Base-by-base conservation (phyloP, 2,888 invertebrate species). In the Lordiphosa andalusiaca region DNA sequence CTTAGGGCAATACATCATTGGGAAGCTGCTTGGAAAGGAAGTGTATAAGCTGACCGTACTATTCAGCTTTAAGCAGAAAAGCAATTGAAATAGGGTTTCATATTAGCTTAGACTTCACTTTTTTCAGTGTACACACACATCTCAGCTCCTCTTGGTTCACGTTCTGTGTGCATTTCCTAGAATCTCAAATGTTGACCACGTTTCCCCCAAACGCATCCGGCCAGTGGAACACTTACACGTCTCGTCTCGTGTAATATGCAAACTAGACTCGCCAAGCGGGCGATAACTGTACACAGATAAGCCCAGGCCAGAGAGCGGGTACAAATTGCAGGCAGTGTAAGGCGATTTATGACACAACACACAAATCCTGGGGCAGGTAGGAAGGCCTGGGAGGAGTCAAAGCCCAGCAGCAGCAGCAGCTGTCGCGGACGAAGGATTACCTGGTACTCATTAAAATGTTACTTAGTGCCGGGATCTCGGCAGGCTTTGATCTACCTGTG, bases 221-320 rank as follows among this genome's bases (percentile, higher is more conserved):
- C 77, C 73, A 50, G 30, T 59, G 46, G 19, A 50, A 47, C 66
- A 84, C 46, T 57, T 74, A 81, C 84, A 84, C 83, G 84, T 77
- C 74, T 67, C 35, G 48, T 63, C 56, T 66, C 78, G 72, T 81
- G 81, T 81, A 85, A 84, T 81, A 81, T 81, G 81, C 85, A 77
- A 81, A 85, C 82, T 81, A 85, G 84, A 63, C 53, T 48, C 46
- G 4, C 67, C 9, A 47, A 38, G 40, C 57, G 52, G 52, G 76
- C 76, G 81, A 81, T 81, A 85, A 85, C 81, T 85, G 82, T 85
- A 81, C 82, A 85, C 85, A 81, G 85, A 81, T 81, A 76, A 40
- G 38, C 46, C 57, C 36, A 25, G 46, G 37, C 25, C 52, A 50
- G 19, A 51, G 25, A 51, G 53, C 56, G 49, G 30, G 59, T 62